phyloP scores from a whole-genome alignment of 2,797 vertebrate genomes.

The Craterocephalus amniculus region DNA sequence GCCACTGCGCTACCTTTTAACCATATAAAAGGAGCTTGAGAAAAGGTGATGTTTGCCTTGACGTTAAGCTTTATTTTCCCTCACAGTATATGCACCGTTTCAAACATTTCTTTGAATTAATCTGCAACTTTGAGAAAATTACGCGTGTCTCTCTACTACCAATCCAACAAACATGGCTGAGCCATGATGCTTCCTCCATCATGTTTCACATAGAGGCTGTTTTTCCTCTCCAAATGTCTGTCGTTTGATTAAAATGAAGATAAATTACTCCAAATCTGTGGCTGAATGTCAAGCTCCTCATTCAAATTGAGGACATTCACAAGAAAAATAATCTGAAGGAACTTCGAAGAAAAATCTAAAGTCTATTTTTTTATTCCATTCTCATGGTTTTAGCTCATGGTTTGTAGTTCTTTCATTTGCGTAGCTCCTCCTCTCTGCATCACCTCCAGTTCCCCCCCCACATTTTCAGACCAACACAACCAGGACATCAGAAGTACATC shows the following conservation, averaged over 20 bases:
- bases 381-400: too few species aligned
- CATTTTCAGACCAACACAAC: constrained; percentile 37
- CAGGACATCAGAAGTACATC: constrained; percentile 64
- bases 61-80: background rate
- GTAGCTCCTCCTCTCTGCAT: background rate
- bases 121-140: too few species aligned
- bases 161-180: background rate
- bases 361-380: too few species aligned
- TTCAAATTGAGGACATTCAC: too few species aligned
- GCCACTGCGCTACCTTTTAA: background rate
- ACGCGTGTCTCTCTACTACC: background rate
- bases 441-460: constrained; percentile 31
- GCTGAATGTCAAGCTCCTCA: too few species aligned
- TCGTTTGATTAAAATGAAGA: background rate
- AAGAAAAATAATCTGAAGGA: too few species aligned
- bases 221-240: too few species aligned
- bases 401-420: background rate
- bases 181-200: background rate
- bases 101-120: too few species aligned
- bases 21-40: too few species aligned
- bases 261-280: too few species aligned
- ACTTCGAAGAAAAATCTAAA: too few species aligned
- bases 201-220: too few species aligned
- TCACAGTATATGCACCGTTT: background rate
- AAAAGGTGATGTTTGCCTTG: background rate